Base-by-base conservation (phyloP, 2,888 invertebrate genomes). In the Meliscaeva auricollis region DNA sequence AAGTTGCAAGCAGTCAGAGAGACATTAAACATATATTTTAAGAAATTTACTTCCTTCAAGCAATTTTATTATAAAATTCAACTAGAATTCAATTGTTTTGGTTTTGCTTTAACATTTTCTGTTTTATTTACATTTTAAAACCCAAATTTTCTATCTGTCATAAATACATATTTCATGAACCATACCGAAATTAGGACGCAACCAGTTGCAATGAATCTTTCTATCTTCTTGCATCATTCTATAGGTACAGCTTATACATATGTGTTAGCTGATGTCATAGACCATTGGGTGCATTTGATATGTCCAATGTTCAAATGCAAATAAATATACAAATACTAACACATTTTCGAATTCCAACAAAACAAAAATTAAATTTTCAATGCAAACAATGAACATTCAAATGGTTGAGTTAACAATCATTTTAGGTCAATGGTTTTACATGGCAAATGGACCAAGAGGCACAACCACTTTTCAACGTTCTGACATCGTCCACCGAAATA, bases 381-480 rank as follows among this genome's bases (percentile, higher is more conserved):
- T 73, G 60, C 84, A 85, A 80, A 76, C 80, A 80, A 60, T 72
- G 84, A 79, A 84, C 80, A 80, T 80, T 72, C 68, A 73, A 85
- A 85, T 79, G 76, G 72, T 72, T 72, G 68, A 85, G 80, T 85
- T 76, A 76, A 81, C 72, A 85, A 73, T 66, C 75, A 76, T 85
- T 85, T 85, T 80, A 66, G 84, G 84, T 85, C 84, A 85, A 76
- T 76, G 72, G 48, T 46, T 85, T 62, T 52, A 44, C 78, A 73
- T 74, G 32, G 54, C 54, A 83, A 83, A 83, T 78, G 68, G 79
- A 79, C 74, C 83, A 74, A 70, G 17, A 69, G 46, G 54, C 74
- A 56, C 69, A 82, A 83, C 78, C 74, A 73, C 73, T 78, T 74
- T 62, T 30, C 56, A 66, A 48, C 60, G 66, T 68, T 44, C 46